Evolutionary conservation across 2,888 invertebrate genomes (phyloP), one percentile per base, ranked within the genome.

Genomic region (Drosophila koepferae): DNA sequence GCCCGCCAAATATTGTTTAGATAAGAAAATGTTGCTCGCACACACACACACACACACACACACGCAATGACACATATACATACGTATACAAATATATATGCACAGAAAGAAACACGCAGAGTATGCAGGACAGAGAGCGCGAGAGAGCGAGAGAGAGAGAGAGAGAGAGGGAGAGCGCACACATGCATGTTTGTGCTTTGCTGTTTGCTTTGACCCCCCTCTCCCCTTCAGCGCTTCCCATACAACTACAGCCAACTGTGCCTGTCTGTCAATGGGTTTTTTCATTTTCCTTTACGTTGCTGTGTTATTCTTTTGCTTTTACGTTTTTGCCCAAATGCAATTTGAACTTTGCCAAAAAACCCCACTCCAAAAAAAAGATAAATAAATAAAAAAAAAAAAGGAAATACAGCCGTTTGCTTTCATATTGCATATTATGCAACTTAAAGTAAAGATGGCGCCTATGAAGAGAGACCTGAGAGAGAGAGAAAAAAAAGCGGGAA

Each of bases 1-100:
- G 61, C 62, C 63, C 58, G 55, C 65, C 80, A 90, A 87, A 88
- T 87, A 83, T 89, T 89, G 87, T 90, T 86, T 83, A 89, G 85
- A 86, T 86, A 86, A 89, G 89, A 89, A 90, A 86, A 89, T 83
- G 89, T 77, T 77, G 71, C 70, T 63, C 43, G 54, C 62, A 56
- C 70, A 61, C 48, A 76, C 63, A 63, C 43, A 75, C 62, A 56
- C 70, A 61, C 48, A 76, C 63, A 63, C 43, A 75, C 16, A 51
- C 44, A 64, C 48, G 63, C 49, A 62, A 3, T n/a, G 1, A 62
- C 59, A 63, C 34, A 49, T 8, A 34, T 18, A 68, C 36, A 28
- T 18, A 68, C 31, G 20, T 38, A 36, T 28, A 18, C 44, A 63
- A 20, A 46, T 60, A n/a, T 59, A 62, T 63, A 31, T 63, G 63